phyloP scores from a whole-genome alignment of 2,797 vertebrate species.

The Momotus momota region DNA sequence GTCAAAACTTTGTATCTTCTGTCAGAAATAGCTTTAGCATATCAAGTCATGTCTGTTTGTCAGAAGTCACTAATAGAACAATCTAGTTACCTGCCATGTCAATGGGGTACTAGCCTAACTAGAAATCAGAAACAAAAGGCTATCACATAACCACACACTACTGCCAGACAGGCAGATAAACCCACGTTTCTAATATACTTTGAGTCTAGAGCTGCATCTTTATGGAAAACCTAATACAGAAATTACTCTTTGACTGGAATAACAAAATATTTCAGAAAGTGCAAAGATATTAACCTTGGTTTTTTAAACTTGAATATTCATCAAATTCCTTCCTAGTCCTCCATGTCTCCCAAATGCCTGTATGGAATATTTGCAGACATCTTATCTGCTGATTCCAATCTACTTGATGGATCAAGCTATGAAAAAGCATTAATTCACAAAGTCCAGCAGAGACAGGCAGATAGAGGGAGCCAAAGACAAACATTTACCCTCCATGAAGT shows the following conservation, averaged over 20 bases:
- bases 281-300: neutral
- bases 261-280: neutral
- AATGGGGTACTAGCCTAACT: conserved; percentile 64
- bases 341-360: neutral
- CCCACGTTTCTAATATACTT: neutral
- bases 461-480: conserved; percentile 76
- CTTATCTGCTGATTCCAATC: neutral
- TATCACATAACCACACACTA: conserved; percentile 10
- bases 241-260: neutral
- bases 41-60: conserved; percentile 80
- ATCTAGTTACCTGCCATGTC: conserved; percentile 65
- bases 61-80: conserved; percentile 73
- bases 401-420: neutral
- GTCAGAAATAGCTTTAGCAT: conserved; percentile 85
- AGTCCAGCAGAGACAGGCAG: conserved; percentile 40
- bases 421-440: conserved; percentile 1
- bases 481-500: conserved; percentile 38
- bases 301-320: neutral
- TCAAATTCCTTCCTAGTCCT: neutral
- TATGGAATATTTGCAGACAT: neutral
- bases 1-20: conserved; percentile 88
- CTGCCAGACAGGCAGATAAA: neutral
- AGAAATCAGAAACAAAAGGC: conserved; percentile 60
- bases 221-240: neutral
- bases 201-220: neutral